Evolutionary conservation across 2,113 vertebrate species (phyloP).

Genomic region (Dipodomys merriami): DNA sequence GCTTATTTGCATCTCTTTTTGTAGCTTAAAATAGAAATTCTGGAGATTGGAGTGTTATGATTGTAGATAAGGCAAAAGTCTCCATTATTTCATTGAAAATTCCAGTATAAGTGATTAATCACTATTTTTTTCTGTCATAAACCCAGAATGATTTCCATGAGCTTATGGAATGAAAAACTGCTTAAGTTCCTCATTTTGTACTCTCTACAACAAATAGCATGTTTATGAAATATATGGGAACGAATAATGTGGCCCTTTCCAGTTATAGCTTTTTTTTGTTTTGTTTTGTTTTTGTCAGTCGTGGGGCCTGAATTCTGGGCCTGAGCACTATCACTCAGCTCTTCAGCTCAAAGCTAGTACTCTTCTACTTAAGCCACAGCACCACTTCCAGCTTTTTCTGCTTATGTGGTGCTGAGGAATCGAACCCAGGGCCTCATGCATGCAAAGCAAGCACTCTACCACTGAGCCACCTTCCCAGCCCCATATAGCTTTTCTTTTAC

Average conservation of each 20-base stretch:
- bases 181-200: constrained; percentile 1
- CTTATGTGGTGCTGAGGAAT: no score
- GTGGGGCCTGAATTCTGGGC: no score
- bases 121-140: background rate
- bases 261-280: background rate
- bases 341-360: no score
- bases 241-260: background rate
- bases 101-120: background rate
- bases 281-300: no score
- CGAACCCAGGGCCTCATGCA: no score
- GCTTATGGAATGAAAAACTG: background rate
- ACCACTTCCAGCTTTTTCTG: no score
- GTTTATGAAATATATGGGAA: background rate
- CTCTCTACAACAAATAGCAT: background rate
- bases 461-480: no score
- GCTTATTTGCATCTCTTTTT: background rate
- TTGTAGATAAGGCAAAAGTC: background rate
- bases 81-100: constrained; percentile 16
- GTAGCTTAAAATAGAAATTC: background rate
- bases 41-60: background rate
- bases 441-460: fast-evolving
- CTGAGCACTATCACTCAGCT: no score
- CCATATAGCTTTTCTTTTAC: background rate
- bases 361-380: no score
- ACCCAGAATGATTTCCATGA: constrained; percentile 31